Evolutionary conservation across 2,888 invertebrate genomes (phyloP).

Genomic region (Heterodera filipjevi): DNA sequence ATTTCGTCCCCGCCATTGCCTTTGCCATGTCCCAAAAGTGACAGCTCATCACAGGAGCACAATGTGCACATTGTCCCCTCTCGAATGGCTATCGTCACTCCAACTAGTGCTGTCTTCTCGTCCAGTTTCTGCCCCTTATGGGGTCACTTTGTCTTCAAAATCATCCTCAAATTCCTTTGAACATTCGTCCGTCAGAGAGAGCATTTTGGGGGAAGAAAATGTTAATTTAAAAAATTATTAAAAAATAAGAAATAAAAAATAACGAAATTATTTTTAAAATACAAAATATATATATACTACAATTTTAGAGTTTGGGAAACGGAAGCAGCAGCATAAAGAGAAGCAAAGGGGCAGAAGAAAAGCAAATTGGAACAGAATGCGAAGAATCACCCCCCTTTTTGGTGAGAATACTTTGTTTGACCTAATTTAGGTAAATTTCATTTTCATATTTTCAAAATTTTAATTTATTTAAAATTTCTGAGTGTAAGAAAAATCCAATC

Average conservation of each 20-base stretch:
- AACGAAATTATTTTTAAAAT: background rate
- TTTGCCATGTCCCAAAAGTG: background rate
- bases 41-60: background rate
- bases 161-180: background rate
- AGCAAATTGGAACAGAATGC: background rate
- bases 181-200: background rate
- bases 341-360: too few relatives aligned
- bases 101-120: background rate
- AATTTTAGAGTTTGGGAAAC: background rate
- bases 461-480: too few relatives aligned
- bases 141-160: background rate
- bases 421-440: background rate
- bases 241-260: background rate
- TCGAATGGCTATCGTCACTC: background rate
- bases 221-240: background rate
- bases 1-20: background rate
- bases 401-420: background rate
- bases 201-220: background rate
- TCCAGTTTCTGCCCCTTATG: background rate
- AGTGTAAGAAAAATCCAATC: too few relatives aligned
- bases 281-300: background rate
- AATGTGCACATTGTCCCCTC: conserved; percentile 2
- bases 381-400: background rate
- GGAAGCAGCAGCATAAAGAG: background rate
- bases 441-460: too few relatives aligned